Conservation (phyloP, 92 coral and sea anemone genomes). For the Heteractis magnifica region DNA sequence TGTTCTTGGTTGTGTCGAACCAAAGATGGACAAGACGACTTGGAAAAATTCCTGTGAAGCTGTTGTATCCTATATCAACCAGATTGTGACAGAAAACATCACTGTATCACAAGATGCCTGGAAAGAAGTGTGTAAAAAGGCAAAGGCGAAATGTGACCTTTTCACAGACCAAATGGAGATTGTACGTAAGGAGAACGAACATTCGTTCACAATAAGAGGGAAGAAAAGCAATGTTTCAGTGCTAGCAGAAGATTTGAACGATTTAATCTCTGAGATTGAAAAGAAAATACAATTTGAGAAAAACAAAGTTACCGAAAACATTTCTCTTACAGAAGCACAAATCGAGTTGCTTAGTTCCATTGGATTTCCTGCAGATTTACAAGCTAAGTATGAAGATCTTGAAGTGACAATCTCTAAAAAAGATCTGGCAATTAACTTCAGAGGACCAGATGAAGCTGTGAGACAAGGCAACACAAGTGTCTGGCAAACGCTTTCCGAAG, state of each 20-base stretch:
- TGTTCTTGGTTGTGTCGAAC: conserved; percentile 8
- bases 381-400: not conserved
- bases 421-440: conserved; percentile 22
- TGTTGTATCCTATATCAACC: conserved; percentile 10
- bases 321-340: conserved; percentile 17
- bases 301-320: conserved; percentile 9
- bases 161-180: conserved; percentile 10
- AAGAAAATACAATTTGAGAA: conserved; percentile 36
- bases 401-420: conserved; percentile 25
- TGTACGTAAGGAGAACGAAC: conserved; percentile 1
- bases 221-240: conserved; percentile 32
- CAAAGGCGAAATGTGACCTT: not conserved
- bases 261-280: conserved; percentile 34
- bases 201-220: conserved; percentile 20
- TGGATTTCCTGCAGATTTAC: conserved; percentile 34
- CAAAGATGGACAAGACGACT: conserved; percentile 11
- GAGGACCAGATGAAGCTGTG: conserved; percentile 37
- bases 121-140: not conserved
- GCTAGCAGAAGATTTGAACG: conserved; percentile 26
- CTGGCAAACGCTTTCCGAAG: conserved; percentile 39
- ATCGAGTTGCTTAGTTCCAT: conserved; percentile 18
- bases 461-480: conserved; percentile 28
- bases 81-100: not conserved
- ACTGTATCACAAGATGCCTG: conserved; percentile 20
- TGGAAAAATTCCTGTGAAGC: conserved; percentile 16